Conservation (phyloP, 2,113 vertebrate species). For the Tretioscincus oriximinensis region DNA sequence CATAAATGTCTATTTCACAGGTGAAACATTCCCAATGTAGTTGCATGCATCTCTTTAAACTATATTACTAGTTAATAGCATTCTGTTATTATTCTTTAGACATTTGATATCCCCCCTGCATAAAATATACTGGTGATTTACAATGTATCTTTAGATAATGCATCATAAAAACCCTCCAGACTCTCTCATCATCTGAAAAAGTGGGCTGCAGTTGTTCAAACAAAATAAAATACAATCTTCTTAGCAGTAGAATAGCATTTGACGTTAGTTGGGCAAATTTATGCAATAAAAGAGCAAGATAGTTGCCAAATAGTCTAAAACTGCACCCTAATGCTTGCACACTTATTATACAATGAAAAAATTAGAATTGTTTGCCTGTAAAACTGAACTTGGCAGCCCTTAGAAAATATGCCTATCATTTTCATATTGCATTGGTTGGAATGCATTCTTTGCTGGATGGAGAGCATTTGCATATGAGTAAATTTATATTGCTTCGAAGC, state of each 20-base stretch:
- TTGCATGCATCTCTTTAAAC: neutral
- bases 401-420: conserved; percentile 4
- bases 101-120: neutral
- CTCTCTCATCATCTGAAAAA: neutral
- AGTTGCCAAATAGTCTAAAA: conserved; percentile 10
- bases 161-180: conserved; percentile 13
- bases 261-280: neutral
- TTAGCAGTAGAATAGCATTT: neutral
- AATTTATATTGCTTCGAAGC: neutral
- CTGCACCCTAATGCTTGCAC: neutral
- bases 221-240: conserved; percentile 1
- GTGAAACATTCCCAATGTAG: neutral
- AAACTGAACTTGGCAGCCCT: neutral
- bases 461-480: neutral
- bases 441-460: neutral
- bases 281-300: neutral
- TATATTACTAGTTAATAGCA: neutral
- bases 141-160: conserved; percentile 1
- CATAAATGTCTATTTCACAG: neutral
- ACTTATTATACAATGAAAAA: neutral
- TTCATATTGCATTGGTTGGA: neutral
- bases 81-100: neutral
- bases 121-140: neutral
- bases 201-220: neutral
- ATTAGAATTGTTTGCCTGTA: conserved; percentile 15